phyloP scores from a whole-genome alignment of 2,888 invertebrate genomes.

The Coenonympha glycerion region DNA sequence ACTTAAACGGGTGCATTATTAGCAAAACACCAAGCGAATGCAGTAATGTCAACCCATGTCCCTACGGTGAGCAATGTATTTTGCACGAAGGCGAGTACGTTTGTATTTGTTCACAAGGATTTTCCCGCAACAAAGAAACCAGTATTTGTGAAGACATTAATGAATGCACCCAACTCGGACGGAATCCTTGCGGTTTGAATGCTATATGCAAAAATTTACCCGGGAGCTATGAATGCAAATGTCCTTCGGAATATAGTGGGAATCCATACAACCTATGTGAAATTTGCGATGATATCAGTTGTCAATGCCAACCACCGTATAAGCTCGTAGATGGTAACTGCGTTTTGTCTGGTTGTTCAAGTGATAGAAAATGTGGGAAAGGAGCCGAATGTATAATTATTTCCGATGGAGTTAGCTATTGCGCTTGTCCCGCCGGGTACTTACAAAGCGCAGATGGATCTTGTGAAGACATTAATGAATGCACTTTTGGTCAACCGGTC shows the following conservation, averaged over 20 bases:
- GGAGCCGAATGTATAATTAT: constrained; percentile 94
- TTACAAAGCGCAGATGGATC: constrained; percentile 84
- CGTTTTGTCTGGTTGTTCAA: constrained; percentile 88
- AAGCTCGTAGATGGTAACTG: constrained; percentile 89
- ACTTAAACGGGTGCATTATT: constrained; percentile 83
- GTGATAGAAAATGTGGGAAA: constrained; percentile 85
- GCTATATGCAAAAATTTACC: constrained; percentile 94
- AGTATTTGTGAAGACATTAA: constrained; percentile 89
- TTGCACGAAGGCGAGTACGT: constrained; percentile 86
- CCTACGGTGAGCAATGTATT: constrained; percentile 89
- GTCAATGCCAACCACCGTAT: constrained; percentile 91
- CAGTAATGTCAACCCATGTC: constrained; percentile 85
- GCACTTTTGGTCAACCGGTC: constrained; percentile 82
- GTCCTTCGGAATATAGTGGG: constrained; percentile 90
- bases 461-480: constrained; percentile 92
- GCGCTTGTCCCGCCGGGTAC: constrained; percentile 93
- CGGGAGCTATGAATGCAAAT: constrained; percentile 94
- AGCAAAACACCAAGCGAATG: constrained; percentile 81
- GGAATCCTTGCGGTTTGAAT: constrained; percentile 89
- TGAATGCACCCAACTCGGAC: constrained; percentile 86
- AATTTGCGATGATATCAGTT: constrained; percentile 87
- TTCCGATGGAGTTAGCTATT: constrained; percentile 92
- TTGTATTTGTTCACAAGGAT: constrained; percentile 92
- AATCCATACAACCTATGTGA: constrained; percentile 92
- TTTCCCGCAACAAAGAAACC: constrained; percentile 82